A percentile compares a stretch with the other conserved stretches of the same genome.
phyloP scores from a whole-genome alignment of 1,140 invertebrate species.

The Pseudomyrmex cubaensis region DNA sequence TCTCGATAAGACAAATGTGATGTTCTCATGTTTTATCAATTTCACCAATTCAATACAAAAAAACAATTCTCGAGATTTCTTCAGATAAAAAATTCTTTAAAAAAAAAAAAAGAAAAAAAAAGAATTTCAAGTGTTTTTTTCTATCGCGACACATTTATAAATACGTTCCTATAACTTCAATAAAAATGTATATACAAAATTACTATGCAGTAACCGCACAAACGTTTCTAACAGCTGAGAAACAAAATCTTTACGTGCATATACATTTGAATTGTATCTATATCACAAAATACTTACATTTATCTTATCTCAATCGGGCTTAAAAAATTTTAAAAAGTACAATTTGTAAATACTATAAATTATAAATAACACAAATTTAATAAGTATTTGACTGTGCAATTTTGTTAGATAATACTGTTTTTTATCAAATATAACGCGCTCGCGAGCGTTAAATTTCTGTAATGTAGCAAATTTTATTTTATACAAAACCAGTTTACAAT shows the following conservation, averaged over 20 bases:
- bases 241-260: neutral
- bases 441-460: constrained; percentile 8
- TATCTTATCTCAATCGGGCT: constrained; percentile 15
- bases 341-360: constrained; percentile 10
- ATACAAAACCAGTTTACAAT: constrained; percentile 2
- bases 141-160: neutral
- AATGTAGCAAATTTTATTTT: constrained; percentile 31
- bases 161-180: constrained; percentile 42
- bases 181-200: constrained; percentile 11
- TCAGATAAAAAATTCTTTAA: no score
- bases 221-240: constrained; percentile 36
- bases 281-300: constrained; percentile 41
- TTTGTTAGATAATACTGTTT: neutral
- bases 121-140: no score
- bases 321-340: constrained; percentile 1
- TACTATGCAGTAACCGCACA: neutral
- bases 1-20: constrained; percentile 13
- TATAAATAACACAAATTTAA: neutral
- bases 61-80: no score
- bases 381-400: neutral
- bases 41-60: no score
- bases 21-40: neutral
- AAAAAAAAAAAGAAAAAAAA: no score
- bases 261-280: constrained; percentile 30
- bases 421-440: no score